Evolutionary conservation across 2,888 invertebrate species (phyloP).

Genomic region (Synanthedon vespiformis): DNA sequence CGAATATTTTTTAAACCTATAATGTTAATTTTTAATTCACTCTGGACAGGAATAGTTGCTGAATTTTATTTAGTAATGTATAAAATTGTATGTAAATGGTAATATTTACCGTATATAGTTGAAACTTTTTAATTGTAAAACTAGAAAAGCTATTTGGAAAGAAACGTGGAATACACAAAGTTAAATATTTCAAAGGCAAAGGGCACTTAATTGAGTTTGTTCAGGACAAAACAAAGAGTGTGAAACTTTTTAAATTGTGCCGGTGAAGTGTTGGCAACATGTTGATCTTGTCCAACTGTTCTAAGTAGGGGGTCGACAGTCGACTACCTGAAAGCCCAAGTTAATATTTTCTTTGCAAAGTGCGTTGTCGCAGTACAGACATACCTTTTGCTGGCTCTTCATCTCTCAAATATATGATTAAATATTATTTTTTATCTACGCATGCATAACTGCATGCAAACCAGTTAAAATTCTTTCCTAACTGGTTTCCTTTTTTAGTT

Average conservation of each 20-base stretch:
- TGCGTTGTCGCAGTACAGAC: conserved; percentile 4
- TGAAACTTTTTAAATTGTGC: conserved; percentile 68
- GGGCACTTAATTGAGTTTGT: conserved; percentile 68
- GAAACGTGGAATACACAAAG: conserved; percentile 25
- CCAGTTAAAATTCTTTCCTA: no score
- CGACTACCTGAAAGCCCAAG: conserved; percentile 31
- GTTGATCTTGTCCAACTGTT: conserved; percentile 58
- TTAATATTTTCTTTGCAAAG: conserved; percentile 52
- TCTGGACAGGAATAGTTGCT: no score
- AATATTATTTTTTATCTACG: no score
- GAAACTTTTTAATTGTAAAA: no score
- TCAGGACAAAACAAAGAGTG: conserved; percentile 68
- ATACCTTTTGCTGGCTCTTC: conserved; percentile 2
- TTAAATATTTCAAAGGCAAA: conserved; percentile 57
- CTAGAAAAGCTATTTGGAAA: background rate
- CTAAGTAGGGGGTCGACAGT: conserved; percentile 16
- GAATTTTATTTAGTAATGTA: no score
- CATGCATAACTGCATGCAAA: no score
- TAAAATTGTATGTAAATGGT: no score
- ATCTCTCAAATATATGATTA: conserved; percentile 5
- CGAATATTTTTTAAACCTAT: no score
- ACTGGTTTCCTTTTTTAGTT: no score
- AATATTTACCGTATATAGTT: no score
- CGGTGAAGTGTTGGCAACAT: conserved; percentile 66
- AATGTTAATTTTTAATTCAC: no score